Evolutionary conservation across 2,113 vertebrate genomes (phyloP).

Genomic region (Hypanus sabinus): DNA sequence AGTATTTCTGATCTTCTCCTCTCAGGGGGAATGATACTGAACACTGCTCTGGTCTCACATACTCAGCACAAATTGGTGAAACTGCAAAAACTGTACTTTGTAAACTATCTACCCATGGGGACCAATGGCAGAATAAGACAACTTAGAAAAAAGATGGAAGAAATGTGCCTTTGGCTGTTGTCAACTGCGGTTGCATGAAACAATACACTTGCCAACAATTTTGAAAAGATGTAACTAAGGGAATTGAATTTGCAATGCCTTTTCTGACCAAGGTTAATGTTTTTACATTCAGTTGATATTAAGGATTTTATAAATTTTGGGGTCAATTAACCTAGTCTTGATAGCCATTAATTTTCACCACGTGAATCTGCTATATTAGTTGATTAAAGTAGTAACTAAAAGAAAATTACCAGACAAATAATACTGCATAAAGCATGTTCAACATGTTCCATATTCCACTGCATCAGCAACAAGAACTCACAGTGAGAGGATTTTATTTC

Average conservation of each 20-base stretch:
- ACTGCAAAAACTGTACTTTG: background rate
- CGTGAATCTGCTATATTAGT: background rate
- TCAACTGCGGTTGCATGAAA: too few relatives aligned
- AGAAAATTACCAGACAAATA: background rate
- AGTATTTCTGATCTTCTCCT: background rate
- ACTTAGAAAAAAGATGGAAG: background rate
- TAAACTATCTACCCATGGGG: background rate
- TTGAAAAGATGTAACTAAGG: background rate
- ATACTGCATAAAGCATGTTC: background rate
- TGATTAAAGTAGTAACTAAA: background rate
- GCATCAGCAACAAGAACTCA: background rate
- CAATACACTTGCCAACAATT: background rate
- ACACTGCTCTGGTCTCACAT: background rate
- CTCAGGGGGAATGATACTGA: background rate
- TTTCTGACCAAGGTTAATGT: background rate
- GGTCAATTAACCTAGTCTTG: background rate
- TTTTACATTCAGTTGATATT: background rate
- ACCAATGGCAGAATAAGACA: background rate
- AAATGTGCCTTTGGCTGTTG: too few relatives aligned
- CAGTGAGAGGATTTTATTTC: background rate
- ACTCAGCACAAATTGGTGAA: background rate
- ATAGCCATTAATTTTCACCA: background rate
- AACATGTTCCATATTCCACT: background rate
- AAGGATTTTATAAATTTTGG: background rate
- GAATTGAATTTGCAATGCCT: background rate